Evolutionary conservation across 2,888 invertebrate genomes (phyloP).

Genomic region (Chouioia cunea): DNA sequence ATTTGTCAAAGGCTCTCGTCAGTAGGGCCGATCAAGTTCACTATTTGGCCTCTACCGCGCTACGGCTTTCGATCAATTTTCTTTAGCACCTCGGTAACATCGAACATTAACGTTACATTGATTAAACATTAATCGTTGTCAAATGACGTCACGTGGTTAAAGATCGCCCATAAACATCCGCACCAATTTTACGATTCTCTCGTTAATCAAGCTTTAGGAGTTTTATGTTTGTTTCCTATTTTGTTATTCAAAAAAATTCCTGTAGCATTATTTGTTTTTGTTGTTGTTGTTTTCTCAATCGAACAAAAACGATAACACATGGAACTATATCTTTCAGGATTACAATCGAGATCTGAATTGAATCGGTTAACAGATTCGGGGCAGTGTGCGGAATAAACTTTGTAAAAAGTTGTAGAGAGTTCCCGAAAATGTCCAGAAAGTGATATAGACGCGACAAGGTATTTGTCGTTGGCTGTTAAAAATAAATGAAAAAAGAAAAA

Average conservation of each 20-base stretch:
- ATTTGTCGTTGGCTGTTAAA: too few relatives aligned
- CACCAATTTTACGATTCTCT: constrained; percentile 23
- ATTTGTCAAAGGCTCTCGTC: constrained; percentile 19
- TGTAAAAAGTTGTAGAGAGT: not conserved
- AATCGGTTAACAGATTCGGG: too few relatives aligned
- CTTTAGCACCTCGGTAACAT: constrained; percentile 47
- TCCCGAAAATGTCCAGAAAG: not conserved
- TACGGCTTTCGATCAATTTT: constrained; percentile 35
- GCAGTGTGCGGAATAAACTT: too few relatives aligned
- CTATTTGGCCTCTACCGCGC: constrained; percentile 17
- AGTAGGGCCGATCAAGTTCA: not conserved
- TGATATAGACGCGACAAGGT: not conserved
- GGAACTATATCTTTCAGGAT: constrained; percentile 21
- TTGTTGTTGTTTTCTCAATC: constrained; percentile 29
- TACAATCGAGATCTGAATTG: constrained; percentile 2
- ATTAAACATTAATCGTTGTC: constrained; percentile 48
- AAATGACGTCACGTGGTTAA: constrained; percentile 41
- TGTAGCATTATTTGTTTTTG: constrained; percentile 27
- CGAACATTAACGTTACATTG: constrained; percentile 48
- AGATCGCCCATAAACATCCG: constrained; percentile 21
- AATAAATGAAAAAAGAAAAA: too few relatives aligned
- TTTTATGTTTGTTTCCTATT: constrained; percentile 23
- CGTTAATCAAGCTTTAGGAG: constrained; percentile 26
- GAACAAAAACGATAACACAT: constrained; percentile 37
- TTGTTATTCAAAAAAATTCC: constrained; percentile 32